Conservation (phyloP, 2,113 vertebrate species). For the Jacana jacana region DNA sequence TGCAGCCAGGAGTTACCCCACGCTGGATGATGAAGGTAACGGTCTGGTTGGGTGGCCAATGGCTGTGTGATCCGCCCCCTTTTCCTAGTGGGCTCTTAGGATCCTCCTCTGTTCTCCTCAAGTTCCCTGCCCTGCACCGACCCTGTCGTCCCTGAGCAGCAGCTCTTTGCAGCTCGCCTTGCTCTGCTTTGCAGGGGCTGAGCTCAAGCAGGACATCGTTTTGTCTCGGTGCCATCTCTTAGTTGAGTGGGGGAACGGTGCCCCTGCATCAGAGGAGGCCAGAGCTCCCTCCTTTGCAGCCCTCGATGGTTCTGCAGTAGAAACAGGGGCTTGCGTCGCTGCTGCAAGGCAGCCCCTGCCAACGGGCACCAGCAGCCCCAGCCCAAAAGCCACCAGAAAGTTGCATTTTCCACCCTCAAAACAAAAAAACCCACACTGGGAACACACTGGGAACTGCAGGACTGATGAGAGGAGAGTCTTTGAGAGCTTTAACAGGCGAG, state of each 20-base stretch:
- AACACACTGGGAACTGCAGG: background rate
- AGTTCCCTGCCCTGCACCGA: background rate
- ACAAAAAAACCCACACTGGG: too few relatives aligned
- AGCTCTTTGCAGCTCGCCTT: slow-evolving; percentile 8
- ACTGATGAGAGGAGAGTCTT: background rate
- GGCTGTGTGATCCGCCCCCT: background rate
- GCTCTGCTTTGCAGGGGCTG: slow-evolving; percentile 61
- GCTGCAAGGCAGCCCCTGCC: background rate
- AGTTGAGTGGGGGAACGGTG: background rate
- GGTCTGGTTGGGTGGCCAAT: background rate
- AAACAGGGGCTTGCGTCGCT: background rate
- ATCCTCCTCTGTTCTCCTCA: background rate
- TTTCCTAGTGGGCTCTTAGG: background rate
- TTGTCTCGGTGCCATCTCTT: background rate
- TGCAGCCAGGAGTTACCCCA: slow-evolving; percentile 91
- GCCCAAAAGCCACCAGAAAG: background rate
- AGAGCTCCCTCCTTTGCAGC: background rate
- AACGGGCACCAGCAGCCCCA: background rate
- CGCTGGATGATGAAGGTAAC: slow-evolving; percentile 91
- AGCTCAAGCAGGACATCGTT: slow-evolving; percentile 23
- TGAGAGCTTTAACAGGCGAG: background rate
- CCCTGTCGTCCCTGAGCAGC: background rate
- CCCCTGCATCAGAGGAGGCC: background rate
- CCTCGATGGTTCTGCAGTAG: background rate
- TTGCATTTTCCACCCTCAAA: background rate